Conservation (phyloP, 2,113 vertebrate genomes). For the Tachysurus vachellii region DNA sequence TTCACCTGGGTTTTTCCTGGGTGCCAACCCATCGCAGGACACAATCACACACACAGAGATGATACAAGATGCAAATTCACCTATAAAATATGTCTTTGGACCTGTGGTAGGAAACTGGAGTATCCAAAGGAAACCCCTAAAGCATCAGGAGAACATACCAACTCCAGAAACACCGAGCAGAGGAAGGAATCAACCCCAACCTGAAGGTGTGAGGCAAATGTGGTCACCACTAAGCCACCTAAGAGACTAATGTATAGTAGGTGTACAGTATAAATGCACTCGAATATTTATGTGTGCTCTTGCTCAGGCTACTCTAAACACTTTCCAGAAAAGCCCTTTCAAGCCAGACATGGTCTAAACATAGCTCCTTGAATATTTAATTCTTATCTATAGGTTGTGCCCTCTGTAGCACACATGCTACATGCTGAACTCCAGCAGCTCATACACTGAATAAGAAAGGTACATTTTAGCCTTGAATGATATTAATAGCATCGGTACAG, state of each 20-base stretch:
- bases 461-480: slow-evolving; percentile 6
- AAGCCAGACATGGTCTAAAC: not conserved
- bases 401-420: not conserved
- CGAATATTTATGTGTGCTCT: not conserved
- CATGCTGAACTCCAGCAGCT: slow-evolving; percentile 9
- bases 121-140: no score
- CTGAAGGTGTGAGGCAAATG: no score
- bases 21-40: no score
- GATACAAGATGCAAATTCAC: no score
- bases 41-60: no score
- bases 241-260: not conserved
- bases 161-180: no score
- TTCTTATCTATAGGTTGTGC: slow-evolving; percentile 12
- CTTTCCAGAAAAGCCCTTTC: not conserved
- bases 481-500: slow-evolving; percentile 42
- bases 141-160: no score
- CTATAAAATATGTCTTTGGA: no score
- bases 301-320: not conserved
- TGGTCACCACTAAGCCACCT: no score
- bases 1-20: no score
- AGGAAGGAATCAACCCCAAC: no score
- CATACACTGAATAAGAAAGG: not conserved
- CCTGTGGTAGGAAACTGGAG: no score
- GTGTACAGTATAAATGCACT: slow-evolving; percentile 2
- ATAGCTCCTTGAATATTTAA: slow-evolving; percentile 22